Evolutionary conservation across 2,113 vertebrate species (phyloP).

Genomic region (Haliaeetus leucogaster): DNA sequence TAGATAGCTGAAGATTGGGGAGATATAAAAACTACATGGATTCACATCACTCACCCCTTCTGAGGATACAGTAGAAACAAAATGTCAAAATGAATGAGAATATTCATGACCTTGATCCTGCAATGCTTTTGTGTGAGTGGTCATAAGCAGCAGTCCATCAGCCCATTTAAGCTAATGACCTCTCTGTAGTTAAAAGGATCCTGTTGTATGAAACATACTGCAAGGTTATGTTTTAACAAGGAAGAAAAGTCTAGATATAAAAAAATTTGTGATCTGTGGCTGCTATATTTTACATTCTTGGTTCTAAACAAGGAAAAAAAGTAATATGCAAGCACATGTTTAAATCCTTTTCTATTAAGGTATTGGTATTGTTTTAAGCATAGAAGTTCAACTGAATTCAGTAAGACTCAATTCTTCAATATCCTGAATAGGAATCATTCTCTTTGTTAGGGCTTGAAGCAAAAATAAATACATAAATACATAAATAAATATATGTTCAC

Average conservation of each 20-base stretch:
- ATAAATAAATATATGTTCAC: background rate
- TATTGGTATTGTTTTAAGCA: background rate
- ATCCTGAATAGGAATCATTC: background rate
- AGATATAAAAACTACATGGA: background rate
- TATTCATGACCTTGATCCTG: background rate
- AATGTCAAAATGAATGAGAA: background rate
- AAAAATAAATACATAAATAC: background rate
- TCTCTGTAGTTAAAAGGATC: background rate
- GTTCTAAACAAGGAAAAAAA: background rate
- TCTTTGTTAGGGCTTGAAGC: background rate
- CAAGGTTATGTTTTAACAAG: background rate
- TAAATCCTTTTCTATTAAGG: background rate
- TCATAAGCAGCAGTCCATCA: background rate
- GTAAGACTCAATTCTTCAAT: background rate
- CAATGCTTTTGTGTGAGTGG: background rate
- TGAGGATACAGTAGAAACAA: background rate
- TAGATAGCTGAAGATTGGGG: background rate
- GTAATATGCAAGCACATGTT: background rate
- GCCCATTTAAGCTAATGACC: background rate
- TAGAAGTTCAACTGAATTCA: background rate
- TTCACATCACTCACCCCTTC: background rate
- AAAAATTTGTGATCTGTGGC: background rate
- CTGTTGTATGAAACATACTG: background rate
- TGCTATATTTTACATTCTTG: background rate
- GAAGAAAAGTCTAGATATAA: background rate